Evolutionary conservation across 2,113 vertebrate genomes (phyloP).

Genomic region (Rallus limicola): DNA sequence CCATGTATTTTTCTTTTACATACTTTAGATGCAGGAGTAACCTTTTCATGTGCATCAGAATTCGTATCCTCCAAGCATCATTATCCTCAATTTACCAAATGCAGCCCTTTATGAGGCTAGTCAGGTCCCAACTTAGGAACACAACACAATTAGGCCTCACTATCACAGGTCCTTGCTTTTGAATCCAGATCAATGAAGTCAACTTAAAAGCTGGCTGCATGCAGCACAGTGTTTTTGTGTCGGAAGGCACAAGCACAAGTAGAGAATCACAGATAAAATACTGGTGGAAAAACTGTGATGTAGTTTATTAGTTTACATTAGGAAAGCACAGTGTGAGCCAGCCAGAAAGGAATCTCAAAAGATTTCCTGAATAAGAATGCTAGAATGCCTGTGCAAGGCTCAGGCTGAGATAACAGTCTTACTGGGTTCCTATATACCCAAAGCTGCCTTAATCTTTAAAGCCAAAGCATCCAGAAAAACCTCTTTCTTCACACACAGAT

Average conservation of each 20-base stretch:
- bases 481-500: background rate
- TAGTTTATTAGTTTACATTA: background rate
- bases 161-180: background rate
- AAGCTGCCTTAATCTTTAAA: background rate
- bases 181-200: background rate
- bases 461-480: background rate
- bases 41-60: background rate
- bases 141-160: background rate
- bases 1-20: background rate
- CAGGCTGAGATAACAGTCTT: background rate
- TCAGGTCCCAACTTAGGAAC: background rate
- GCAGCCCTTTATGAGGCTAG: background rate
- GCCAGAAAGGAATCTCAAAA: background rate
- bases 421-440: background rate
- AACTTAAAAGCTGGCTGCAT: background rate
- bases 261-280: background rate
- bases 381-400: background rate
- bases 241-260: background rate
- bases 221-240: background rate
- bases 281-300: rapidly evolving
- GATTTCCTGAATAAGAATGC: background rate
- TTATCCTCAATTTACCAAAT: background rate
- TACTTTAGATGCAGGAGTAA: background rate
- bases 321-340: background rate
- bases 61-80: background rate